Evolutionary conservation across 2,888 invertebrate genomes (phyloP), one percentile per base, ranked within the genome.

Genomic region (Cephus runcator): DNA sequence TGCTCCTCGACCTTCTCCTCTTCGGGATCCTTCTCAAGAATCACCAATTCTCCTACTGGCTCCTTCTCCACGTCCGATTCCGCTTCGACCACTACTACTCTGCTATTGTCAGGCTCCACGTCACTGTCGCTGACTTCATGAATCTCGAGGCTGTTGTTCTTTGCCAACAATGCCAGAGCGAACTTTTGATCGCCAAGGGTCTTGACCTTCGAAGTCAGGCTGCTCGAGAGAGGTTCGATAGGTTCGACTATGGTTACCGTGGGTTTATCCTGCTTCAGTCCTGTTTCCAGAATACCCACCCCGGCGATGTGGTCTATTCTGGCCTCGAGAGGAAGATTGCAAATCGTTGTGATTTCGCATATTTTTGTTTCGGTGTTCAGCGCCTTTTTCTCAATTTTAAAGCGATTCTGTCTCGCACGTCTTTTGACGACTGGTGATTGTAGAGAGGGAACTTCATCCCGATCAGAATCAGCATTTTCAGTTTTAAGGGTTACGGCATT

Each of bases 21-120:
- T 77, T 83, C 75, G 34, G 36, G 23, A 15, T 69, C 69, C 31
- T 85, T 79, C 73, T 88, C 85, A n/a, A 79, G 23, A 77, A 92
- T 85, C 71, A 89, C 84, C 69, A 93, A 85, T 68, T 93, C 92
- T 75, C 92, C 91, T 1, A 92, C 91, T 83, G 92, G 92, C 87
- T 94, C 94, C 93, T 93, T 94, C 85, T 95, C 94, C 69, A 93
- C 90, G 83, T 95, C 95, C 0, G 94, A 93, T 79, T 94, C 95
- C 34, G 93, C 94, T 89, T 95, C 95, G 69, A 94, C 93, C 35
- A 95, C 89, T 15, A 94, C 92, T 77, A 35, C 79, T 76, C 77
- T 80, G 74, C 83, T 84, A 79, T 80, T 85, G 30, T 88, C 89
- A 34, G 80, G 77, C 36, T 89, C 90, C 36, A 83, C 81, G 74